These are phyloP conservation scores for Hipparchia semele DNA, from an alignment of 2,888 invertebrate genomes.

Conservation along the genomic window DNA sequence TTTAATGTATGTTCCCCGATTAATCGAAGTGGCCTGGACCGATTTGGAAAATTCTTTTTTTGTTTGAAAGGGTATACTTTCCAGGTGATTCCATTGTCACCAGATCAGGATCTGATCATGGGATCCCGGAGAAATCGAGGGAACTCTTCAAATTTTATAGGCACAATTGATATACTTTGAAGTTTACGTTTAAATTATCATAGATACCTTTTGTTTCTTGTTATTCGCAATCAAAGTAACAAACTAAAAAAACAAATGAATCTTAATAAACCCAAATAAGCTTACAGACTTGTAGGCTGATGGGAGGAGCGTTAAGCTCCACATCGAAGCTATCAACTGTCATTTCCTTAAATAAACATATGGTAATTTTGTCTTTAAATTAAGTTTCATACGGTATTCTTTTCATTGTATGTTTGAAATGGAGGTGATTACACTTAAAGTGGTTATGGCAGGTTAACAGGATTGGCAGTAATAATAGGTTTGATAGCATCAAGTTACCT, in stretches of 20 bases:
- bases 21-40: no score
- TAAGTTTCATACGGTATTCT: slow-evolving; percentile 18
- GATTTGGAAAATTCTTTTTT: no score
- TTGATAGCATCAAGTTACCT: slow-evolving; percentile 47
- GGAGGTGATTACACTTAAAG: slow-evolving; percentile 23
- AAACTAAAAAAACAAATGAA: neutral
- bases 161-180: no score
- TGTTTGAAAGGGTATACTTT: no score
- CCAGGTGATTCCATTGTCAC: no score
- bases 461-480: slow-evolving; percentile 67
- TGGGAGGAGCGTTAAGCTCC: slow-evolving; percentile 51
- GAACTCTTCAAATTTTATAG: no score
- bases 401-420: neutral
- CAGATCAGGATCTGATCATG: no score
- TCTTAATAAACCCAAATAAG: neutral
- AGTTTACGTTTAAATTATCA: neutral
- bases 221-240: neutral
- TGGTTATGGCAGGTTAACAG: slow-evolving; percentile 39
- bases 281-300: neutral
- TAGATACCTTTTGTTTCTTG: neutral
- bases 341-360: slow-evolving; percentile 43
- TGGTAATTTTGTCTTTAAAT: slow-evolving; percentile 31
- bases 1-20: no score
- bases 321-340: slow-evolving; percentile 53
- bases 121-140: no score